Conservation (phyloP, 2,797 vertebrate species). For the Carcharodon carcharias region DNA sequence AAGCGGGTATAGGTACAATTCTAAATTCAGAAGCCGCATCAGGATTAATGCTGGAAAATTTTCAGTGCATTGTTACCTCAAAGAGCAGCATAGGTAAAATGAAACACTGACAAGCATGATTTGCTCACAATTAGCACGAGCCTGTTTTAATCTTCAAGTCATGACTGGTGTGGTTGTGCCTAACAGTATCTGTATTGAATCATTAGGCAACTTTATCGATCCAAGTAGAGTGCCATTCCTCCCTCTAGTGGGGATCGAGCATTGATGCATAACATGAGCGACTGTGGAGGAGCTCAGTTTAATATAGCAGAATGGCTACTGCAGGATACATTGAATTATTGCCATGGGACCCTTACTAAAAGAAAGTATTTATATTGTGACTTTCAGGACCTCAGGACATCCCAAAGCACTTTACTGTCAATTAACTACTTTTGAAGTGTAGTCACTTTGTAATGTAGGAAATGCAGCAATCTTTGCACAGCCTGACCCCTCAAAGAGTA, state of each 20-base stretch:
- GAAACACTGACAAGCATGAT: background rate
- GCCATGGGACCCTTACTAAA: background rate
- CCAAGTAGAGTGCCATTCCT: background rate
- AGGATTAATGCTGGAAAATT: background rate
- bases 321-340: background rate
- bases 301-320: background rate
- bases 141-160: background rate
- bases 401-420: background rate
- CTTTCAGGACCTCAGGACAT: background rate
- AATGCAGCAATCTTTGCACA: background rate
- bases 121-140: background rate
- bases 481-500: background rate
- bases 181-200: background rate
- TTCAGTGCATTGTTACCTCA: background rate
- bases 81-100: background rate
- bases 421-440: background rate
- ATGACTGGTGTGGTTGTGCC: background rate
- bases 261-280: background rate
- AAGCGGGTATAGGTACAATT: background rate
- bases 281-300: background rate
- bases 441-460: background rate
- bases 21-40: background rate
- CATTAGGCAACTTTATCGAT: background rate
- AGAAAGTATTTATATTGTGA: background rate
- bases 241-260: background rate